Conservation (phyloP, 2,113 vertebrate species). For the Rhagologus leucostigma region DNA sequence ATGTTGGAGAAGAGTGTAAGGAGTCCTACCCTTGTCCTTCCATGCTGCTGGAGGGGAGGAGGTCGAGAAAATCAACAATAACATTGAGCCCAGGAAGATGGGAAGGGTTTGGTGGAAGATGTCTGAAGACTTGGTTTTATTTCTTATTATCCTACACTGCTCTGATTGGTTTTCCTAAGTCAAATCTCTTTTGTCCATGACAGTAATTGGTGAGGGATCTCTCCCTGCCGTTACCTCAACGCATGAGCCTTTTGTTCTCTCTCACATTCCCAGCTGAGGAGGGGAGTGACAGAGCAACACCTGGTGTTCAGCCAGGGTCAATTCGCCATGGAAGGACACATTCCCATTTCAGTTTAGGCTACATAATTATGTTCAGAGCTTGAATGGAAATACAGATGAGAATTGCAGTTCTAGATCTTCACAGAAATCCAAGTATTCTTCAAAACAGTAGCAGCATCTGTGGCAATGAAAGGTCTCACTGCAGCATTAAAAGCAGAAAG, state of each 20-base stretch:
- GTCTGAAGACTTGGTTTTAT: not conserved
- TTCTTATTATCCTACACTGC: not conserved
- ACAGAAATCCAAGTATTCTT: not conserved
- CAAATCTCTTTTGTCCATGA: not conserved
- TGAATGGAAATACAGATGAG: not conserved
- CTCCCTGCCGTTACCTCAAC: not conserved
- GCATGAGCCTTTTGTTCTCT: not conserved
- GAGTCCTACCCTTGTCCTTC: not conserved
- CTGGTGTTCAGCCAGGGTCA: not conserved
- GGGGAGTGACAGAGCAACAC: not conserved
- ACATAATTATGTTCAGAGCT: accelerated
- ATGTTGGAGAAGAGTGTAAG: not conserved
- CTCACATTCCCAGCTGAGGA: not conserved
- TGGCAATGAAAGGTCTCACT: not conserved
- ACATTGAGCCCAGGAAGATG: not conserved
- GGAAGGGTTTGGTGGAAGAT: not conserved
- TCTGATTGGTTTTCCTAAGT: not conserved
- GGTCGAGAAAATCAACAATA: accelerated
- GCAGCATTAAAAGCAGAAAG: not conserved
- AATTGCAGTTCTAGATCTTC: not conserved
- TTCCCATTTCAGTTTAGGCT: not conserved
- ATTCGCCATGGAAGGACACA: not conserved
- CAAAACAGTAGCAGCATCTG: not conserved
- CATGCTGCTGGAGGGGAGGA: not conserved
- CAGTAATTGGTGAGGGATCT: not conserved